Evolutionary conservation across 64 coral and sea anemone species (phyloP), one percentile per base, ranked within the genome.

Genomic region (Stichodactyla mertensii): DNA sequence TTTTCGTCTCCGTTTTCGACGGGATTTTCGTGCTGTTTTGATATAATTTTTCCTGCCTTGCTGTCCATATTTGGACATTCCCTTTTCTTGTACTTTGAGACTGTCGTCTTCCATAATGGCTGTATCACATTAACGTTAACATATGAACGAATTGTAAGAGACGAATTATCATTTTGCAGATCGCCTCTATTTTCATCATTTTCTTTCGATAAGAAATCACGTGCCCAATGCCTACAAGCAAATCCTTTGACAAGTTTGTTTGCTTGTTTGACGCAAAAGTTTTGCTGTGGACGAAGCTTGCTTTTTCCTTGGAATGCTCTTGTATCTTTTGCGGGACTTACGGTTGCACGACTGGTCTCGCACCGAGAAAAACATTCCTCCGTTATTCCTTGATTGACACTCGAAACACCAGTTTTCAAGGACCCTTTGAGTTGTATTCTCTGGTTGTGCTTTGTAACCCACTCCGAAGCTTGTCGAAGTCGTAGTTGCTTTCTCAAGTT

Each of bases 191-290:
- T 74, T 28, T 74, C 69, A 27, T 74, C 69, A 31, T 31, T 74
- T 28, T 74, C 69, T 74, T 74, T 74, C 22, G 88, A 27, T 58
- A 92, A 85, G 82, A 84, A 92, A 85, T 89, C 86, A 4, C 77
- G 55, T 87, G 94, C 85, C 91, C 91, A 92, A 8, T 56, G 92
- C 52, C 94, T 89, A 77, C 94, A 95, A 54, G 86, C 93, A 87
- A 95, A 92, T 54, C 93, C 94, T n/a, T 89, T 96, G n/a, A 85
- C 83, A 60, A 96, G 64, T 80, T 71, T 92, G 11, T 53, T 90
- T 55, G 69, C 23, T 27, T 74, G 69, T 10, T 14, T 74, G 69
- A 13, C 69, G 24, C 9, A 22, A 66, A 7, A 11, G 6, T 31
- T 74, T n/a, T 31, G 69, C 4, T 74, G 1, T 19, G 69, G 16